Conservation (phyloP, 1,140 invertebrate species). For the Macrobrachium rosenbergii region DNA sequence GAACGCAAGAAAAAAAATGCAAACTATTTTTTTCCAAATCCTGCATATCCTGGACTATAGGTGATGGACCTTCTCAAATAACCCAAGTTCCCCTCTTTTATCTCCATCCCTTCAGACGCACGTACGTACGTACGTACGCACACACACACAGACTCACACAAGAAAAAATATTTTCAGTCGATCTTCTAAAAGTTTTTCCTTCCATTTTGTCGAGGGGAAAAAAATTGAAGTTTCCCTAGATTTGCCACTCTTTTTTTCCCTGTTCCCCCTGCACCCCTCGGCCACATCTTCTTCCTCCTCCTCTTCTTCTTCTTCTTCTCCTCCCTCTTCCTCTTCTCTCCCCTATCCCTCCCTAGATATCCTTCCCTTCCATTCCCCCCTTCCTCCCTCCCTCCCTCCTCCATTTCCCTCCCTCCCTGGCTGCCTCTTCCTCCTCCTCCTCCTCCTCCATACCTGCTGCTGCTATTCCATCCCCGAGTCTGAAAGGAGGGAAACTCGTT, state of each 20-base stretch:
- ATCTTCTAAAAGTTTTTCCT: constrained; percentile 46
- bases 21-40: no score
- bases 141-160: constrained; percentile 21
- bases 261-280: neutral
- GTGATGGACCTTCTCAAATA: neutral
- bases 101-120: no score
- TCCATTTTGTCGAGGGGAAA: constrained; percentile 54
- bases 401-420: neutral
- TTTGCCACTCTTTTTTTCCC: neutral
- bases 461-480: constrained; percentile 21
- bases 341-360: neutral
- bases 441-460: neutral
- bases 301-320: neutral
- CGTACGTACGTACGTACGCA: neutral
- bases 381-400: neutral
- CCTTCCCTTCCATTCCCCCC: neutral
- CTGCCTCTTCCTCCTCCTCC: neutral
- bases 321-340: neutral
- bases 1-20: no score
- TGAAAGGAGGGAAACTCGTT: constrained; percentile 64
- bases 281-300: neutral
- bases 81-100: no score
- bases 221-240: constrained; percentile 53
- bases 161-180: constrained; percentile 33
- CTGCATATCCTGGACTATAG: neutral